Percentiles rank a stretch among this genome's conserved stretches.
These are phyloP conservation scores for Hybos culiciformis DNA, from an alignment of 2,888 invertebrate species.

Conservation along the genomic window DNA sequence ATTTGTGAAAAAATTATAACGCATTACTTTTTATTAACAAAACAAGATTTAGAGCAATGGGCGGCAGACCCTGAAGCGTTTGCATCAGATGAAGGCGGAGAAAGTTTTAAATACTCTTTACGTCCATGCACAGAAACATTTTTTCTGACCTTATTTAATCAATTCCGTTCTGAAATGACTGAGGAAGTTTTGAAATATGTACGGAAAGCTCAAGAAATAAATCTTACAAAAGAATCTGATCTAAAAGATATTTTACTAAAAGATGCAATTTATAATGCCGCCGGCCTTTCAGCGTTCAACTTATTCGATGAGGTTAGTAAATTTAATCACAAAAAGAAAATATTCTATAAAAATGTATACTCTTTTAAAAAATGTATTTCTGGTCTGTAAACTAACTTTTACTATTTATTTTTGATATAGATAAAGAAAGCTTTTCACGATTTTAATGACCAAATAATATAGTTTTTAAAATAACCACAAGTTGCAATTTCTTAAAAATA, in stretches of 20 bases:
- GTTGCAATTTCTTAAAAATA: not conserved
- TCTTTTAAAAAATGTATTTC: not conserved
- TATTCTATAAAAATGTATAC: not conserved
- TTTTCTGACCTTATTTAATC: conserved; percentile 70
- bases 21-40: conserved; percentile 74
- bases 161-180: conserved; percentile 56
- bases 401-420: not conserved
- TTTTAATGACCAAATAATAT: too few relatives aligned
- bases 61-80: conserved; percentile 83
- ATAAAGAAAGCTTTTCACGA: not conserved
- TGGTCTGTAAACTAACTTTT: not conserved
- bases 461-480: conserved; percentile 1
- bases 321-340: not conserved
- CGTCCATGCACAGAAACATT: conserved; percentile 82
- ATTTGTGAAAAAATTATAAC: conserved; percentile 75
- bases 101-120: conserved; percentile 87
- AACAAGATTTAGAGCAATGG: conserved; percentile 76
- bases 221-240: conserved; percentile 54
- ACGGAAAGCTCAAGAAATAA: conserved; percentile 53
- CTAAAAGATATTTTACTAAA: conserved; percentile 68
- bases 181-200: conserved; percentile 63
- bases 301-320: conserved; percentile 66
- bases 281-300: conserved; percentile 77
- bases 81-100: conserved; percentile 76
- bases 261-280: conserved; percentile 89